Evolutionary conservation across 2,888 invertebrate genomes (phyloP), one percentile per base, ranked within the genome.

Genomic region (Hyles lineata): DNA sequence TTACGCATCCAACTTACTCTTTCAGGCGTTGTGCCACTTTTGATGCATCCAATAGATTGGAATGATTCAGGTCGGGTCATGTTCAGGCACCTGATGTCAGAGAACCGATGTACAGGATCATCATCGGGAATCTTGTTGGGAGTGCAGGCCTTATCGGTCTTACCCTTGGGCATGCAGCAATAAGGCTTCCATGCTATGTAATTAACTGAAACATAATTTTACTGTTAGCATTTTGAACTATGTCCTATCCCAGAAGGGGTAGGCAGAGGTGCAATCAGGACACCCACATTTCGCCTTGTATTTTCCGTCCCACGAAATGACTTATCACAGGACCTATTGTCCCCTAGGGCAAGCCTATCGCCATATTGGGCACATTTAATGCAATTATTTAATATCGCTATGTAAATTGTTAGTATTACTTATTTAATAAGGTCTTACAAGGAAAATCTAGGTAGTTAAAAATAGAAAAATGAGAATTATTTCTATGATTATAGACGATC

Each of bases 81-180:
- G 72, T 89, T 89, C 67, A 88, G 61, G 71, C 89, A 89, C 3
- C 85, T 79, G 25, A 82, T 75, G 6, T 82, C 76, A 0, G 88
- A 86, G 78, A 87, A 89, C 19, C 88, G 85, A 70, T 87, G 87
- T 0, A 88, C 88, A 0, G 88, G 88, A 55, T 89, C 89, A 32
- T 87, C 84, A 52, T 82, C 78, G 7, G 88, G 87, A 29, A 89
- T 77, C 71, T 81, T 80, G 70, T 84, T 87, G 0, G 85, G 86
- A 0, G 80, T 79, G 70, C 88, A 89, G 7, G 74, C 80, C 0
- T 74, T 75, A 70, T 89, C 87, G 0, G 74, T 76, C 71, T 83
- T 87, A 4, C 87, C 86, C 70, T 83, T 85, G 1, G 76, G 50
- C 0, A 72, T 17, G 61, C 88, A 88, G 72, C 88, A 89, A 69